phyloP scores from a whole-genome alignment of 1,140 invertebrate genomes.

The Microplitis demolitor region DNA sequence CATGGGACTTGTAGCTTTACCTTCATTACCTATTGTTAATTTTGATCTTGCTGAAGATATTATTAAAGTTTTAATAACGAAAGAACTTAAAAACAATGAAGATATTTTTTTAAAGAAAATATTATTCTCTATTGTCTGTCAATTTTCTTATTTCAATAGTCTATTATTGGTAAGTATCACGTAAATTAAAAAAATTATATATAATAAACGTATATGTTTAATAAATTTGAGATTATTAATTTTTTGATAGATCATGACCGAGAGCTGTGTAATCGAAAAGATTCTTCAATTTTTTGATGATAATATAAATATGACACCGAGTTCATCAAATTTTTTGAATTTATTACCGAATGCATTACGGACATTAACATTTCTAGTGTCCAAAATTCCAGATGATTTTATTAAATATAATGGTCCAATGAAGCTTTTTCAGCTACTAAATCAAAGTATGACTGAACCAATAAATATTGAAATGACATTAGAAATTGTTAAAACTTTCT shows the following conservation, averaged over 20 bases:
- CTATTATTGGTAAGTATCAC: slow-evolving; percentile 27
- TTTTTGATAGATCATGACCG: background rate
- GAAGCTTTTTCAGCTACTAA: slow-evolving; percentile 38
- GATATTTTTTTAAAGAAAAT: slow-evolving; percentile 42
- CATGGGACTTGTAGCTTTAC: slow-evolving; percentile 31
- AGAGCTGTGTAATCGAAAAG: background rate
- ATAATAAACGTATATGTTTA: too few relatives aligned
- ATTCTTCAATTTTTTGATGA: slow-evolving; percentile 35
- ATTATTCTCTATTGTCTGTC: slow-evolving; percentile 37
- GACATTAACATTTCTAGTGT: slow-evolving; percentile 35
- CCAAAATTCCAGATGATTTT: slow-evolving; percentile 43
- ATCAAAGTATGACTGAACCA: slow-evolving; percentile 28
- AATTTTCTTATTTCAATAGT: slow-evolving; percentile 19
- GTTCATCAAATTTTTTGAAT: slow-evolving; percentile 34
- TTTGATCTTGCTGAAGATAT: slow-evolving; percentile 44
- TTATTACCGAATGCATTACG: slow-evolving; percentile 36
- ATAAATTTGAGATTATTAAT: background rate
- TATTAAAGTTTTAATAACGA: slow-evolving; percentile 27
- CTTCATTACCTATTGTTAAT: slow-evolving; percentile 41
- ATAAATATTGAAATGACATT: slow-evolving; percentile 28
- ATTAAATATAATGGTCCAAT: slow-evolving; percentile 31
- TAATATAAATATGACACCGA: background rate
- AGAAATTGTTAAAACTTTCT: slow-evolving; percentile 37
- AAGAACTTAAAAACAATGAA: slow-evolving; percentile 28
- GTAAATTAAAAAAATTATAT: background rate